phyloP scores from a whole-genome alignment of 2,888 invertebrate species.

The Apodemia duryi region DNA sequence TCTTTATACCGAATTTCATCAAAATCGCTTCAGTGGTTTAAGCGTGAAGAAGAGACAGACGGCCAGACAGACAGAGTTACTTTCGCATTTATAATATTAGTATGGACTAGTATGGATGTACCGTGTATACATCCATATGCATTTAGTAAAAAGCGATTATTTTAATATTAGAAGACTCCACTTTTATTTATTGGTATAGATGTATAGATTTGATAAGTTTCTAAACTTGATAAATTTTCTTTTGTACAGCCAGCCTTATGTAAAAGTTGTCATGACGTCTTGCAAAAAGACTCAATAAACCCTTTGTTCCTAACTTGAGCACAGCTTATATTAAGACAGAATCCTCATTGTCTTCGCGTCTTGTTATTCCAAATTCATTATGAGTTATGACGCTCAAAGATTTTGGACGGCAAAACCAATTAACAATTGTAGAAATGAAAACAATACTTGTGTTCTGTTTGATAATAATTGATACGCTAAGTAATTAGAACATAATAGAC shows the following conservation, averaged over 20 bases:
- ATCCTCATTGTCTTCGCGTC: slow-evolving; percentile 63
- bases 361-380: slow-evolving; percentile 57
- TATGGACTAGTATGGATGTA: too few relatives aligned
- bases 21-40: too few relatives aligned
- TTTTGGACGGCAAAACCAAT: neutral
- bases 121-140: too few relatives aligned
- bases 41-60: too few relatives aligned
- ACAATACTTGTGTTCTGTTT: neutral
- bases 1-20: too few relatives aligned
- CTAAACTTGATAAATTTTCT: too few relatives aligned
- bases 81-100: too few relatives aligned
- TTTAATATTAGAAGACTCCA: too few relatives aligned
- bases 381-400: slow-evolving; percentile 49
- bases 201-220: too few relatives aligned
- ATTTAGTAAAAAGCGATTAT: too few relatives aligned
- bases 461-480: neutral
- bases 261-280: slow-evolving; percentile 57
- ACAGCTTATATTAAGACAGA: slow-evolving; percentile 65
- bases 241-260: slow-evolving; percentile 45
- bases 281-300: slow-evolving; percentile 67
- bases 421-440: slow-evolving; percentile 1
- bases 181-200: too few relatives aligned
- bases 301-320: slow-evolving; percentile 57
- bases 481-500: neutral
- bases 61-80: too few relatives aligned